phyloP scores from a whole-genome alignment of 2,888 invertebrate species.

The Stictocephala bisonia region DNA sequence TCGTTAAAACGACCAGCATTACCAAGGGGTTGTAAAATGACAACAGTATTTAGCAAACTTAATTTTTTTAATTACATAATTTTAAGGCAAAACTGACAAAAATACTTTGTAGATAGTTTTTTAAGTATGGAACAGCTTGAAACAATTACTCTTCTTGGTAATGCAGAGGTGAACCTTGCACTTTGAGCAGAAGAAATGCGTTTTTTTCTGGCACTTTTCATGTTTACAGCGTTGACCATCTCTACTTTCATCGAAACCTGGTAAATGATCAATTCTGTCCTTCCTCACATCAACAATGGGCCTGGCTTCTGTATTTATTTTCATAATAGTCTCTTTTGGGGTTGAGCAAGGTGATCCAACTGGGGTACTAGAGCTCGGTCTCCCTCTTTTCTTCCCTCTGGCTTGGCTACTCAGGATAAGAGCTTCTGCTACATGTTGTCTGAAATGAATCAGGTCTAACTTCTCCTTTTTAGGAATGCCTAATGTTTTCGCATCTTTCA shows the following conservation, averaged over 20 bases:
- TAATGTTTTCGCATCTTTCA: slow-evolving; percentile 35
- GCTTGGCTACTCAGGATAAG: neutral
- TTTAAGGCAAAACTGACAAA: too few species aligned
- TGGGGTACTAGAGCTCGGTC: slow-evolving; percentile 4
- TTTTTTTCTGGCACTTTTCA: slow-evolving; percentile 46
- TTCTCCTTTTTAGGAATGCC: slow-evolving; percentile 21
- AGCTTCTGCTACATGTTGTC: slow-evolving; percentile 32
- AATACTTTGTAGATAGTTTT: neutral
- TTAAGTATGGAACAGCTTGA: slow-evolving; percentile 29
- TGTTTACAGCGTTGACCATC: slow-evolving; percentile 44
- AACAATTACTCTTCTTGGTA: slow-evolving; percentile 40
- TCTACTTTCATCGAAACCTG: slow-evolving; percentile 44
- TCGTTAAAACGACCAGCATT: too few species aligned
- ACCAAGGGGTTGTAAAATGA: too few species aligned
- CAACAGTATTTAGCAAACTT: too few species aligned
- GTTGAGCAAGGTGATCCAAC: neutral
- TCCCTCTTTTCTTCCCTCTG: slow-evolving; percentile 39
- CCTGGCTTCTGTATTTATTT: slow-evolving; percentile 13
- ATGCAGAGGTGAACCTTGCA: slow-evolving; percentile 45
- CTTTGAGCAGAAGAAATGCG: slow-evolving; percentile 44
- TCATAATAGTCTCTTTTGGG: neutral
- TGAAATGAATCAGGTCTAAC: slow-evolving; percentile 37
- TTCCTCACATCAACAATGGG: slow-evolving; percentile 45
- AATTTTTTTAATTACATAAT: too few species aligned
- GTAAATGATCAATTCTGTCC: slow-evolving; percentile 43